Percentiles rank a stretch among this genome's conserved stretches.
Evolutionary conservation across 2,888 invertebrate genomes (phyloP).

Genomic region (Seira sanloemensis): DNA sequence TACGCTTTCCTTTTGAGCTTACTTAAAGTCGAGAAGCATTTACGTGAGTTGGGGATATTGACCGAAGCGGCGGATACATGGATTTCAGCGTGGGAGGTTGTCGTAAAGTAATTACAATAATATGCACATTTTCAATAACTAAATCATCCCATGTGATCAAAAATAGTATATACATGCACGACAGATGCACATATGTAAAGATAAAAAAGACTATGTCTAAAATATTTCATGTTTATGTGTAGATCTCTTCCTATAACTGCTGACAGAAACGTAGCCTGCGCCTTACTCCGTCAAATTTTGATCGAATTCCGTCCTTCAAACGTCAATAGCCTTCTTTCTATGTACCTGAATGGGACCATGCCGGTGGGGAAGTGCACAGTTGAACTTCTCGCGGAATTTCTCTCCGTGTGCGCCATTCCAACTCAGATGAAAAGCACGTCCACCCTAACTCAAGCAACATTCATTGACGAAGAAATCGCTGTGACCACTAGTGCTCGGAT

Average conservation of each 20-base stretch:
- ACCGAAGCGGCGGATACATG: slow-evolving; percentile 54
- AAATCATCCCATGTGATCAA: too few relatives aligned
- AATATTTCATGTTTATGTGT: too few relatives aligned
- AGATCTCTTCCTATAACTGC: slow-evolving; percentile 58
- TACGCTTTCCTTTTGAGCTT: slow-evolving; percentile 62
- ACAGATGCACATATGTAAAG: too few relatives aligned
- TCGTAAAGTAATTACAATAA: slow-evolving; percentile 53
- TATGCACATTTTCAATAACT: too few relatives aligned
- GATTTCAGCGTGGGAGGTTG: slow-evolving; percentile 68
- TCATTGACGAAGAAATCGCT: slow-evolving; percentile 41
- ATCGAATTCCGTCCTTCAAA: slow-evolving; percentile 63
- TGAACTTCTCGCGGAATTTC: slow-evolving; percentile 60
- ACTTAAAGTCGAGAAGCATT: slow-evolving; percentile 65
- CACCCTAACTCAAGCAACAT: slow-evolving; percentile 11
- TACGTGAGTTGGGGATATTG: slow-evolving; percentile 36
- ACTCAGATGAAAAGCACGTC: slow-evolving; percentile 32
- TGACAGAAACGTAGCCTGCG: slow-evolving; percentile 47
- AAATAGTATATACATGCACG: too few relatives aligned
- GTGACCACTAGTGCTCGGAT: slow-evolving; percentile 43
- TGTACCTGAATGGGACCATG: slow-evolving; percentile 53
- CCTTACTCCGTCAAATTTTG: slow-evolving; percentile 63
- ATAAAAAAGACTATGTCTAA: too few relatives aligned
- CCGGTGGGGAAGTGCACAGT: slow-evolving; percentile 55
- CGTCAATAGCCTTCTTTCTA: slow-evolving; percentile 51
- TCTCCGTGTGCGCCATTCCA: slow-evolving; percentile 64